These are phyloP conservation scores for Ursus arctos DNA, from an alignment of 2,113 vertebrate genomes.

Conservation along the genomic window DNA sequence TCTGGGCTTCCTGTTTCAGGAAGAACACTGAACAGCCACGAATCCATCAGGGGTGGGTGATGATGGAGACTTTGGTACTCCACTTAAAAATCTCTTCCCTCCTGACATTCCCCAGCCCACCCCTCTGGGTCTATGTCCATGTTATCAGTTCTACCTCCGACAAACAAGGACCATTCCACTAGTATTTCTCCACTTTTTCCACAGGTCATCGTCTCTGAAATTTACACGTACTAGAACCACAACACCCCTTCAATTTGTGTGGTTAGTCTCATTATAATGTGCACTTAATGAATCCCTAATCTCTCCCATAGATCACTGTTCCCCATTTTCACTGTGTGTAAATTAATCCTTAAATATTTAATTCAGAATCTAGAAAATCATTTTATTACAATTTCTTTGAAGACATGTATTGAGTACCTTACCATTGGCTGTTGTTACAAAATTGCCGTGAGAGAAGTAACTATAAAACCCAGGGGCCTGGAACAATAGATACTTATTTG, in stretches of 20 bases:
- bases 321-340: not conserved
- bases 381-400: not conserved
- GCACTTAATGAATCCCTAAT: not conserved
- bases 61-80: not conserved
- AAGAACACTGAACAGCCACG: not conserved
- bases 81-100: not conserved
- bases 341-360: not conserved
- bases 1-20: not conserved
- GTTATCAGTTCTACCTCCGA: not conserved
- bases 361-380: not conserved
- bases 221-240: not conserved
- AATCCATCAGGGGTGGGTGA: not conserved
- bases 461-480: not conserved
- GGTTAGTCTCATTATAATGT: not conserved
- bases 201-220: not conserved
- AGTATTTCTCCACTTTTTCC: not conserved
- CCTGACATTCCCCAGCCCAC: not conserved
- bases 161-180: not conserved
- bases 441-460: not conserved
- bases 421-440: not conserved
- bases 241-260: not conserved
- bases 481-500: not conserved
- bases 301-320: not conserved
- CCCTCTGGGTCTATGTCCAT: not conserved
- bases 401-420: not conserved